These are phyloP conservation scores for Aplysina aerophoba DNA, from an alignment of 37 sponge, comb jelly and placozoan genomes.

Conservation along the genomic window DNA sequence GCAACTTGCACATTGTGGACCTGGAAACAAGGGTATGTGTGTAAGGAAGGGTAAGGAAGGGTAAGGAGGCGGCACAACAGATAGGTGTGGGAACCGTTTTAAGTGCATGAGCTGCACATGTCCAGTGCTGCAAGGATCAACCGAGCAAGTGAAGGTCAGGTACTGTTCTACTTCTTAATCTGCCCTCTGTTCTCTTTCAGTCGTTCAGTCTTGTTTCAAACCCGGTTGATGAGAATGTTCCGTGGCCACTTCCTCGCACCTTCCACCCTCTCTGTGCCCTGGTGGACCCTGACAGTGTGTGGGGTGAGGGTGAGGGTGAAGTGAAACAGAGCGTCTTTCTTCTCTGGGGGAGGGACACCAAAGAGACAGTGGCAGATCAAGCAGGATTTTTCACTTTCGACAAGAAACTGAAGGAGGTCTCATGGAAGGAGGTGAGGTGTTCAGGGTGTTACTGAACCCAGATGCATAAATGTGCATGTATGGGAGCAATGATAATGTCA, in stretches of 20 bases:
- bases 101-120: no score
- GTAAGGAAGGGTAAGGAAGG: not conserved
- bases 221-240: not conserved
- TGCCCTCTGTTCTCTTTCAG: no score
- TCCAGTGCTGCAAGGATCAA: no score
- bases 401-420: not conserved
- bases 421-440: not conserved
- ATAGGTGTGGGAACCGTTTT: not conserved
- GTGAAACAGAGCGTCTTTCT: not conserved
- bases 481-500: no score
- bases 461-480: no score
- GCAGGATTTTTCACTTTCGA: constrained; percentile 5
- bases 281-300: constrained; percentile 5
- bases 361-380: not conserved
- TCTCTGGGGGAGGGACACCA: constrained; percentile 21
- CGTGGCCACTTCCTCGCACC: constrained; percentile 21
- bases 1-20: not conserved
- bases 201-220: no score
- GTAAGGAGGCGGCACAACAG: not conserved
- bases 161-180: no score
- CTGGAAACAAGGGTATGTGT: not conserved
- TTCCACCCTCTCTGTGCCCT: constrained; percentile 13
- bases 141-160: no score
- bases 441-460: not conserved
- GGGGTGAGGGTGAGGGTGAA: not conserved